Evolutionary conservation across 2,888 invertebrate genomes (phyloP).

Genomic region (Ennomos quercinarius): DNA sequence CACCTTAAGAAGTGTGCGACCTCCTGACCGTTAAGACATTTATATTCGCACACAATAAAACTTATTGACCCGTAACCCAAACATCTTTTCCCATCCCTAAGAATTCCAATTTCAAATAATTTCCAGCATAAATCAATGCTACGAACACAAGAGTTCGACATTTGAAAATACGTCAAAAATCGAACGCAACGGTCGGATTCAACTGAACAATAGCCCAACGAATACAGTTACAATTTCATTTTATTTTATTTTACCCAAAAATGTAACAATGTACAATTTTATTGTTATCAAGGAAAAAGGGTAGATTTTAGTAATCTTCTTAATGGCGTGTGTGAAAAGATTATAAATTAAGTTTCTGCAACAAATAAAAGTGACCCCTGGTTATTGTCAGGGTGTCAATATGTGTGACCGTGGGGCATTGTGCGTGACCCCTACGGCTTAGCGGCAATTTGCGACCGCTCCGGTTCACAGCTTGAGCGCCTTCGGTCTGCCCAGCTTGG

Average conservation of each 20-base stretch:
- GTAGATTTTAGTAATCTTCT: constrained; percentile 84
- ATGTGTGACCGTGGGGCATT: constrained; percentile 81
- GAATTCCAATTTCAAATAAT: constrained; percentile 60
- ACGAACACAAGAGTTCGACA: constrained; percentile 70
- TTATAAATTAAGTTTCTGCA: constrained; percentile 86
- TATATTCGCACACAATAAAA: constrained; percentile 64
- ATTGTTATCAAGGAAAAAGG: constrained; percentile 83
- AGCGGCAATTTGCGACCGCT: constrained; percentile 79
- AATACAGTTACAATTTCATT: constrained; percentile 75
- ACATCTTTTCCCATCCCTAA: constrained; percentile 68
- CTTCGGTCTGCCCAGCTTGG: constrained; percentile 46
- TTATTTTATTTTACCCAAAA: constrained; percentile 63
- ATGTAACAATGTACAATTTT: constrained; percentile 82
- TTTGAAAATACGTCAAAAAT: constrained; percentile 79
- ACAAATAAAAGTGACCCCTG: constrained; percentile 86
- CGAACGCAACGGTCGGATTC: constrained; percentile 66
- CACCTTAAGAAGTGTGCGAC: constrained; percentile 71
- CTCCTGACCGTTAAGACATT: constrained; percentile 74
- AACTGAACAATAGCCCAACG: constrained; percentile 63
- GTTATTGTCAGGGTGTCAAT: constrained; percentile 83
- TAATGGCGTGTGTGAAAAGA: constrained; percentile 86
- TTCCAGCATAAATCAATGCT: constrained; percentile 78
- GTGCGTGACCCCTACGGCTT: constrained; percentile 79
- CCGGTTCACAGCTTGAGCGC: constrained; percentile 72
- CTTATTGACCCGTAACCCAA: constrained; percentile 77